phyloP scores from a whole-genome alignment of 2,888 invertebrate species.

The Margaritifera margaritifera region DNA sequence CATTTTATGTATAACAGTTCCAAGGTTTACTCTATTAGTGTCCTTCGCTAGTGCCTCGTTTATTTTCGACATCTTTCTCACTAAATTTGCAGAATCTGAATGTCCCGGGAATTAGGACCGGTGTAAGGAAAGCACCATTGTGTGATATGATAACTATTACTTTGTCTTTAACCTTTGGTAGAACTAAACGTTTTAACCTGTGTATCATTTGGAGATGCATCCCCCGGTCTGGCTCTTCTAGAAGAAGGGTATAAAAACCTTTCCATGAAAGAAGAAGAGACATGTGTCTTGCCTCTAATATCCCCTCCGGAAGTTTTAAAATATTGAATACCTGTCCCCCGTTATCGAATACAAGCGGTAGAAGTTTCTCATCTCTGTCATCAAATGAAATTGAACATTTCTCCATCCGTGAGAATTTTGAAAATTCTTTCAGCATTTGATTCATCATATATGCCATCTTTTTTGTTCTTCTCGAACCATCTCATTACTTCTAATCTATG shows the following conservation, averaged over 20 bases:
- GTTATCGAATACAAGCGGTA: not conserved
- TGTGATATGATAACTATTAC: slow-evolving; percentile 5
- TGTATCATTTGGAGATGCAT: slow-evolving; percentile 19
- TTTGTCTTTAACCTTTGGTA: slow-evolving; percentile 6
- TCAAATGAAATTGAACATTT: not conserved
- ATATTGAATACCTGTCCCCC: too few species aligned
- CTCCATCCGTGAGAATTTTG: too few species aligned
- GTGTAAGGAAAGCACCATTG: slow-evolving; percentile 2
- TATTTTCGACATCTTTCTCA: not conserved
- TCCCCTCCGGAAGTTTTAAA: slow-evolving; percentile 11
- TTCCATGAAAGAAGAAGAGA: slow-evolving; percentile 7
- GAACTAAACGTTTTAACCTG: slow-evolving; percentile 5
- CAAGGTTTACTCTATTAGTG: not conserved
- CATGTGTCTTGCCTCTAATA: slow-evolving; percentile 8
- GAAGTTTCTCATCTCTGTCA: not conserved
- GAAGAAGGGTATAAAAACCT: slow-evolving; percentile 7
- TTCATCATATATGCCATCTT: too few species aligned
- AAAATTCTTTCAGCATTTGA: too few species aligned
- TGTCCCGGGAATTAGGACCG: not conserved
- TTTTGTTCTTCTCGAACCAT: too few species aligned
- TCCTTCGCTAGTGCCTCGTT: not conserved
- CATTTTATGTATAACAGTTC: not conserved
- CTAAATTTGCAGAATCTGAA: slow-evolving; percentile 3
- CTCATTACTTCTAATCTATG: too few species aligned
- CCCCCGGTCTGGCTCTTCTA: slow-evolving; percentile 15